Conservation (phyloP, 2,888 invertebrate genomes). For the Philereme transversata region DNA sequence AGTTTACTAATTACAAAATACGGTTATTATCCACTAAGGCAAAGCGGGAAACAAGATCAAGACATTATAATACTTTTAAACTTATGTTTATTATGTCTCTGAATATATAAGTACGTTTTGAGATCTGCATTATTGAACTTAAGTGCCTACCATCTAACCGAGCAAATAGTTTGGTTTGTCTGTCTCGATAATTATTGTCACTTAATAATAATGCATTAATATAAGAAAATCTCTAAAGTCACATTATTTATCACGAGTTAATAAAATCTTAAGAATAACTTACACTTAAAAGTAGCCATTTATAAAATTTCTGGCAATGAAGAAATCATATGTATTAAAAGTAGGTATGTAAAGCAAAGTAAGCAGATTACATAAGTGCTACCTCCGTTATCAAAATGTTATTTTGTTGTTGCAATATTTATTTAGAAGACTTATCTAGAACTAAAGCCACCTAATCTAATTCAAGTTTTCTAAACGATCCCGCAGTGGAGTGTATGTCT, state of each 20-base stretch:
- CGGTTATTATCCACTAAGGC: slow-evolving; percentile 12
- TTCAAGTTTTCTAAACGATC: slow-evolving; percentile 92
- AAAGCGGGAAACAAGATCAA: slow-evolving; percentile 9
- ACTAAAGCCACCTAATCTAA: slow-evolving; percentile 84
- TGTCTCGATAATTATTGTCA: not conserved
- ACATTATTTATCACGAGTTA: not conserved
- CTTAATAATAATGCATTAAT: not conserved
- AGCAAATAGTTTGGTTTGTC: not conserved
- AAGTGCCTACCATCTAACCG: not conserved
- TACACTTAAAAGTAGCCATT: too few relatives aligned
- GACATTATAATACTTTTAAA: not conserved
- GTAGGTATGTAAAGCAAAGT: too few relatives aligned
- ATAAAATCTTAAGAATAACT: not conserved
- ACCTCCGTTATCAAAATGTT: not conserved
- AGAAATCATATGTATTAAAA: too few relatives aligned
- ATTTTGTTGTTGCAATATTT: not conserved
- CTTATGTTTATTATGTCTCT: not conserved
- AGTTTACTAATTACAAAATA: slow-evolving; percentile 46
- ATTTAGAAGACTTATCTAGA: not conserved
- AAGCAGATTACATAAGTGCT: not conserved
- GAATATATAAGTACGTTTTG: slow-evolving; percentile 8
- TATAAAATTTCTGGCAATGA: too few relatives aligned
- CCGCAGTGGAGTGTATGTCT: slow-evolving; percentile 90
- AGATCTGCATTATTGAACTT: slow-evolving; percentile 27
- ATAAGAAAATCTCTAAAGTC: not conserved